phyloP scores from a whole-genome alignment of 2,888 invertebrate genomes.

The Cephus sareptanus region DNA sequence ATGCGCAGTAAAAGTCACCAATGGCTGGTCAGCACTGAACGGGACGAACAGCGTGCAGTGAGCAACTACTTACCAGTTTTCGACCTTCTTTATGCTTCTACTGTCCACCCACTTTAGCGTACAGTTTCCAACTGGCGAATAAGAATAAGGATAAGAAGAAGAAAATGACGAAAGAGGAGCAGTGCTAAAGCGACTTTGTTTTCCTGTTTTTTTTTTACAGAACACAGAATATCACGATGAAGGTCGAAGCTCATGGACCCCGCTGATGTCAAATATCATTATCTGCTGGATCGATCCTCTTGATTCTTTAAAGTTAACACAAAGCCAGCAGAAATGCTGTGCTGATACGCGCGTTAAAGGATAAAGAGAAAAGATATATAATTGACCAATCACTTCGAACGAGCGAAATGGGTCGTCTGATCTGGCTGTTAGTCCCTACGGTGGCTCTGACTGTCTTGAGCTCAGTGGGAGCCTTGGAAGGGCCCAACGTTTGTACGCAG shows the following conservation, averaged over 20 bases:
- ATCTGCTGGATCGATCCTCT: not conserved
- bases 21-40: too few species aligned
- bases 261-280: not conserved
- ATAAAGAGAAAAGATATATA: not conserved
- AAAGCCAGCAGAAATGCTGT: not conserved
- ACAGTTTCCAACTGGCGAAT: too few species aligned
- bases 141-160: too few species aligned
- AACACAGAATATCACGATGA: not conserved
- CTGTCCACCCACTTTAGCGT: too few species aligned
- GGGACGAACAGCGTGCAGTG: too few species aligned
- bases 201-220: not conserved
- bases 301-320: too few species aligned
- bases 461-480: constrained; percentile 67
- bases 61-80: too few species aligned
- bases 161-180: too few species aligned
- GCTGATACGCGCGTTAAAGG: not conserved
- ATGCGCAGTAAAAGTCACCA: too few species aligned
- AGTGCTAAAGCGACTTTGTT: too few species aligned
- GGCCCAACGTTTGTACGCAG: constrained; percentile 83
- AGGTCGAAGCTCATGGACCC: not conserved
- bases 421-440: constrained; percentile 16
- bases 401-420: constrained; percentile 21
- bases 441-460: constrained; percentile 8
- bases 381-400: not conserved
- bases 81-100: too few species aligned